Conservation (phyloP, 2,888 invertebrate species). For the Maniola hyperantus region DNA sequence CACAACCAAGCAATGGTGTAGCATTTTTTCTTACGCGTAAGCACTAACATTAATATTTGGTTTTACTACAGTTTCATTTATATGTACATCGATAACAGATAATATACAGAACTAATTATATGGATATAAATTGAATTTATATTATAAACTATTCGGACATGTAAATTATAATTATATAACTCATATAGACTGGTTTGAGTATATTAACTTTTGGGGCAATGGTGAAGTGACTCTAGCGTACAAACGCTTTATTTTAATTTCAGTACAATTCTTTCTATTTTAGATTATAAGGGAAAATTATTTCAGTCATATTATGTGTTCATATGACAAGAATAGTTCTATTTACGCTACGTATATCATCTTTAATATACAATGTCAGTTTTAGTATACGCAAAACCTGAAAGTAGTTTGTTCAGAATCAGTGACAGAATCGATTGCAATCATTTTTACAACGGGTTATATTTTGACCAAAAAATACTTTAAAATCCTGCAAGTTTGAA, state of each 20-base stretch:
- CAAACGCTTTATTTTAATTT: too few species aligned
- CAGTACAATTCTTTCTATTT: not conserved
- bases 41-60: not conserved
- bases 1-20: not conserved
- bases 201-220: not conserved
- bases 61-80: not conserved
- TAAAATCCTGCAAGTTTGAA: too few species aligned
- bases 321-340: too few species aligned
- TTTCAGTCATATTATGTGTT: not conserved
- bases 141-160: not conserved
- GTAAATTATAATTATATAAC: not conserved
- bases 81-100: not conserved
- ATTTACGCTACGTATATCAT: too few species aligned
- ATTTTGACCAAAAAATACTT: too few species aligned
- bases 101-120: not conserved
- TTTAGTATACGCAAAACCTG: too few species aligned
- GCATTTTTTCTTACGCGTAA: not conserved
- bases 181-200: not conserved
- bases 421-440: too few species aligned
- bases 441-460: too few species aligned
- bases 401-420: too few species aligned
- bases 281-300: not conserved
- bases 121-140: not conserved
- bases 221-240: not conserved
- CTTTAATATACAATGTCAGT: too few species aligned